Evolutionary conservation across 2,888 invertebrate species (phyloP).

Genomic region (Strigamia maritima): DNA sequence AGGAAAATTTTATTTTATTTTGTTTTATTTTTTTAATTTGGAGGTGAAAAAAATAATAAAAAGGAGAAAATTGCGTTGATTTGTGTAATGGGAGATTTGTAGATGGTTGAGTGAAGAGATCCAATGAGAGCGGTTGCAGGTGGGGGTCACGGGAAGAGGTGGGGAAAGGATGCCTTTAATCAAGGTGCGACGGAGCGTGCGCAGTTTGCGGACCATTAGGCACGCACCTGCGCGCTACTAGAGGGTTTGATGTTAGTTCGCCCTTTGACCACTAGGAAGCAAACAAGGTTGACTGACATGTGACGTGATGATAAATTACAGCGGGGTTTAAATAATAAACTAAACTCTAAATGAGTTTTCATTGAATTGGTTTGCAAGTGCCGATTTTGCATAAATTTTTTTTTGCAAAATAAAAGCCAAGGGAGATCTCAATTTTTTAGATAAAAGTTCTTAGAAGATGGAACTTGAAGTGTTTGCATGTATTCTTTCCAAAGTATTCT

Average conservation of each 20-base stretch:
- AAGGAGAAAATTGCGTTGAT: slow-evolving; percentile 11
- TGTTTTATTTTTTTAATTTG: neutral
- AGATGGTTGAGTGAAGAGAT: slow-evolving; percentile 16
- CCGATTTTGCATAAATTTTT: too few relatives aligned
- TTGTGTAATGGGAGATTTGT: slow-evolving; percentile 23
- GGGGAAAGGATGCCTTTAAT: slow-evolving; percentile 16
- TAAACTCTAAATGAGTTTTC: neutral
- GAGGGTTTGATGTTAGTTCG: slow-evolving; percentile 23
- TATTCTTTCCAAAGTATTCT: too few relatives aligned
- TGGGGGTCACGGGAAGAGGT: slow-evolving; percentile 9
- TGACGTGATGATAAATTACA: slow-evolving; percentile 18
- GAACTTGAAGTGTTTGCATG: too few relatives aligned
- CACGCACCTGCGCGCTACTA: slow-evolving; percentile 20
- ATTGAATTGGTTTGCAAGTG: neutral
- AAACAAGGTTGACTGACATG: slow-evolving; percentile 19
- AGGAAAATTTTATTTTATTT: neutral
- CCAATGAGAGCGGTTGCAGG: neutral
- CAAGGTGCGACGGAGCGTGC: slow-evolving; percentile 11
- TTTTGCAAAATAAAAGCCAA: too few relatives aligned
- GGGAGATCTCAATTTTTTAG: too few relatives aligned
- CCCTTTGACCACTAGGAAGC: slow-evolving; percentile 12
- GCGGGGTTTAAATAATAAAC: slow-evolving; percentile 18
- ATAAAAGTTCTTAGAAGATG: too few relatives aligned
- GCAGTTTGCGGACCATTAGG: slow-evolving; percentile 23
- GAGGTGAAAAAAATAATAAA: neutral